Evolutionary conservation across 2,113 vertebrate genomes (phyloP).

Genomic region (Phalacrocorax pelagicus): DNA sequence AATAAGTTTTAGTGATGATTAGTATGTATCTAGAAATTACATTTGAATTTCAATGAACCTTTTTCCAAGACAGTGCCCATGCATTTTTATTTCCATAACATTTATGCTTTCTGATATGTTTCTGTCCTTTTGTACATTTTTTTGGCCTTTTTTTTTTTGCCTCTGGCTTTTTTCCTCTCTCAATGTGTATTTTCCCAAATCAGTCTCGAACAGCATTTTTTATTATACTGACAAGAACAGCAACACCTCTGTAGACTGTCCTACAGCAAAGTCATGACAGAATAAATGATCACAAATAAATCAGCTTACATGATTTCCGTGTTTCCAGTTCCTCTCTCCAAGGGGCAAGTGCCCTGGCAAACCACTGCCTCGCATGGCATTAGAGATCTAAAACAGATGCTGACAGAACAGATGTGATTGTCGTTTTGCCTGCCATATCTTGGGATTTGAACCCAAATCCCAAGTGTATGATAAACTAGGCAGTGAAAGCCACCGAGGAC

Average conservation of each 20-base stretch:
- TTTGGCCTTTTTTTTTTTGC: not conserved
- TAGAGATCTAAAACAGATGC: not conserved
- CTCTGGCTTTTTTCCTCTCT: constrained; percentile 11
- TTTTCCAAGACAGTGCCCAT: not conserved
- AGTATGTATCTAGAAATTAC: not conserved
- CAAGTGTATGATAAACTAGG: not conserved
- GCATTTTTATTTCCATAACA: constrained; percentile 1
- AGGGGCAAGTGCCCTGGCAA: not conserved
- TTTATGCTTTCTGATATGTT: constrained; percentile 12
- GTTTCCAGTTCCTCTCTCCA: not conserved
- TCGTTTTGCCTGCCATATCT: not conserved
- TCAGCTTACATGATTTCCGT: not conserved
- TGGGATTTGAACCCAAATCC: not conserved
- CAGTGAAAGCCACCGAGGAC: not conserved
- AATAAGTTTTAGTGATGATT: not conserved
- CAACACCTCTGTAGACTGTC: constrained; percentile 32
- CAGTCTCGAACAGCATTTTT: not conserved
- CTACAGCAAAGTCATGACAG: constrained; percentile 58
- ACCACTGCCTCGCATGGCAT: not conserved
- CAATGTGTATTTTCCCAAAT: constrained; percentile 3
- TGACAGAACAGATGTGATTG: not conserved
- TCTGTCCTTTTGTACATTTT: not conserved
- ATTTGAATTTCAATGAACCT: not conserved
- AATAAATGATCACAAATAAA: constrained; percentile 47
- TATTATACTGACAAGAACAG: constrained; percentile 47